Evolutionary conservation across 2,888 invertebrate species (phyloP), one percentile per base, ranked within the genome.

Genomic region (Clanis bilineata): DNA sequence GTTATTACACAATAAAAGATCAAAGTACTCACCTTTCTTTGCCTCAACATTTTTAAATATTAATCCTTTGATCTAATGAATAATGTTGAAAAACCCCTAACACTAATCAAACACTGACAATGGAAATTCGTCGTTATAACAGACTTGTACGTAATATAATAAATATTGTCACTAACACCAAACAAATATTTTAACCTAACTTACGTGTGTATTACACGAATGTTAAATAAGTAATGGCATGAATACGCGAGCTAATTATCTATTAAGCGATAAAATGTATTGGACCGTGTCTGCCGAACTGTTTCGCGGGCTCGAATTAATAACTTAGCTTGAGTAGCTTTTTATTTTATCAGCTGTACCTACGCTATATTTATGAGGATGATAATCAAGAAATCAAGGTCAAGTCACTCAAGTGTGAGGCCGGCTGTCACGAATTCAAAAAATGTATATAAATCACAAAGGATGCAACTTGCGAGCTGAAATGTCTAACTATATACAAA

Each of bases 21-120:
- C 36, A 21, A 55, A 36, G 41, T 61, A 65, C 74, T 73, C 76
- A 87, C 86, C 80, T 83, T 87, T 75, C 87, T 80, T 72, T 83
- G 83, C 7, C 87, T 81, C 61, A 87, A 74, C 86, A 86, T 86
- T 66, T 67, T 80, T 39, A 23, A 22, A 9, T 23, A 15, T 10
- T 28, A n/a, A n/a, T n/a, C n/a, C n/a, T 18, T 28, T 28, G 1
- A 18, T 4, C 10, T n/a, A 41, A 6, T 36, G 9, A 10, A 36
- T 12, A 36, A 7, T 3, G 36, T 36, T 36, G 36, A 32, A 32
- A 7, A 36, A 12, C 36, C 12, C 3, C 9, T 1, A 44, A 32
- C 18, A 59, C 56, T 43, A 47, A 47, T 2, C n/a, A 28, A 47
- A 6, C n/a, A 28, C 25, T 15, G 0, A 5, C 2, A 2, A 25